A percentile compares a stretch with the other conserved stretches of the same genome.
These are phyloP conservation scores for Hypsibius dujardini DNA, from an alignment of 1,140 invertebrate genomes.

Conservation along the genomic window DNA sequence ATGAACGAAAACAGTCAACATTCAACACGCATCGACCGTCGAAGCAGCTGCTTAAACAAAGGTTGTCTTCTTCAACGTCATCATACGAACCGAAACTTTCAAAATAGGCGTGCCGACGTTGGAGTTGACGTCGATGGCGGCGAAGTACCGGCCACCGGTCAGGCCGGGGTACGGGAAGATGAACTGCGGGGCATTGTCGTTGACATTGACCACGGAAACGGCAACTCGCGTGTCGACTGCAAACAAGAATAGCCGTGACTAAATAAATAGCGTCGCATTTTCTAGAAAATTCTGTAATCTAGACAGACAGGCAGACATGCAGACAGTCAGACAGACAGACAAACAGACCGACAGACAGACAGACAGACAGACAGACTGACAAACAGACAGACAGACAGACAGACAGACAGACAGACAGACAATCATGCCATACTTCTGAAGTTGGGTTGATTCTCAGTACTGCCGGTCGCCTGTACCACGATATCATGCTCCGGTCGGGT, in stretches of 20 bases:
- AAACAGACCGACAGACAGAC: too few species aligned
- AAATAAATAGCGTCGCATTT: too few species aligned
- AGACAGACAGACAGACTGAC: too few species aligned
- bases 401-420: too few species aligned
- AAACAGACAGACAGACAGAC: too few species aligned
- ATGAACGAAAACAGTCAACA: not conserved
- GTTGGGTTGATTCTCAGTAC: not conserved
- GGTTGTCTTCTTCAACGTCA: too few species aligned
- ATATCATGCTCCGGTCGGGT: not conserved
- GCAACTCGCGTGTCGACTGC: slow-evolving; percentile 11
- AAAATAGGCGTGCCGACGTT: slow-evolving; percentile 11
- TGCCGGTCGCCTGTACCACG: slow-evolving; percentile 5
- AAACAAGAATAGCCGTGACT: too few species aligned
- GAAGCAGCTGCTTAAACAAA: too few species aligned
- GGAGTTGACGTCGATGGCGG: slow-evolving; percentile 13
- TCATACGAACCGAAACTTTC: slow-evolving; percentile 15
- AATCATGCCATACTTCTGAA: slow-evolving; percentile 12
- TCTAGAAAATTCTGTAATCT: too few species aligned
- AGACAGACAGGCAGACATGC: too few species aligned
- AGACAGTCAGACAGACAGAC: too few species aligned
- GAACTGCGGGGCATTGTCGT: slow-evolving; percentile 67
- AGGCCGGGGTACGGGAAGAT: slow-evolving; percentile 3
- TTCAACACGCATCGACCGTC: too few species aligned
- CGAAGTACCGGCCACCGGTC: slow-evolving; percentile 8
- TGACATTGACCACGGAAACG: slow-evolving; percentile 46